Conservation (phyloP, 2,113 vertebrate species). For the Petrocephalus microphthalmus region DNA sequence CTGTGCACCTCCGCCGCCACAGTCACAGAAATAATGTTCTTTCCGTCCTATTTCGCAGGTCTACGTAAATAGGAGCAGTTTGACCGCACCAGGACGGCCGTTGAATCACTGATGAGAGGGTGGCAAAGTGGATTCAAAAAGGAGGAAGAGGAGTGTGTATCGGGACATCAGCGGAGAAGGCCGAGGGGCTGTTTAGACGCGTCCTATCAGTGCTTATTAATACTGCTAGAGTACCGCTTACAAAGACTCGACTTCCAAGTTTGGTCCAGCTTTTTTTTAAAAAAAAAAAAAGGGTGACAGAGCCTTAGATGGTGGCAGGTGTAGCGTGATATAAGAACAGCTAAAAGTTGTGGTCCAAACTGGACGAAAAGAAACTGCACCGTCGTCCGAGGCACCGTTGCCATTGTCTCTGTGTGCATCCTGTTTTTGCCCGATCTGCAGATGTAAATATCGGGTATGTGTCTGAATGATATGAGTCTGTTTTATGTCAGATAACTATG, state of each 20-base stretch:
- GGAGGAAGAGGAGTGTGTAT: constrained; percentile 37
- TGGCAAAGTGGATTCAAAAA: constrained; percentile 39
- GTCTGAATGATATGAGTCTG: constrained; percentile 13
- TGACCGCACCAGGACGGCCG: neutral
- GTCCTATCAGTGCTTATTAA: constrained; percentile 36
- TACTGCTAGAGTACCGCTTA: constrained; percentile 45
- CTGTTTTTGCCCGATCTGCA: neutral
- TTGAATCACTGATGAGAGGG: constrained; percentile 27
- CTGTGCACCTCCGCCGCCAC: neutral
- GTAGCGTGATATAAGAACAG: neutral
- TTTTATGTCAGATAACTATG: constrained; percentile 43
- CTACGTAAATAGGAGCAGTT: constrained; percentile 58
- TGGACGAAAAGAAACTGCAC: neutral
- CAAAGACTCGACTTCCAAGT: constrained; percentile 39
- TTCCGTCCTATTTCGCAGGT: constrained; percentile 48
- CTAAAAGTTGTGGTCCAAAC: neutral
- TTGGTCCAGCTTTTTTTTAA: constrained; percentile 36
- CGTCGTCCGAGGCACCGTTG: neutral
- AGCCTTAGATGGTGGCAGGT: neutral
- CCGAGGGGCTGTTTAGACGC: constrained; percentile 22
- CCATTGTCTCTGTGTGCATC: neutral
- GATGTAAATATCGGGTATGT: neutral
- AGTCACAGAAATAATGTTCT: neutral
- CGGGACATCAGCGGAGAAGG: constrained; percentile 29
- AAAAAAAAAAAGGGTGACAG: neutral